These are phyloP conservation scores for Diarsia rubi DNA, from an alignment of 2,888 invertebrate genomes.

Conservation along the genomic window DNA sequence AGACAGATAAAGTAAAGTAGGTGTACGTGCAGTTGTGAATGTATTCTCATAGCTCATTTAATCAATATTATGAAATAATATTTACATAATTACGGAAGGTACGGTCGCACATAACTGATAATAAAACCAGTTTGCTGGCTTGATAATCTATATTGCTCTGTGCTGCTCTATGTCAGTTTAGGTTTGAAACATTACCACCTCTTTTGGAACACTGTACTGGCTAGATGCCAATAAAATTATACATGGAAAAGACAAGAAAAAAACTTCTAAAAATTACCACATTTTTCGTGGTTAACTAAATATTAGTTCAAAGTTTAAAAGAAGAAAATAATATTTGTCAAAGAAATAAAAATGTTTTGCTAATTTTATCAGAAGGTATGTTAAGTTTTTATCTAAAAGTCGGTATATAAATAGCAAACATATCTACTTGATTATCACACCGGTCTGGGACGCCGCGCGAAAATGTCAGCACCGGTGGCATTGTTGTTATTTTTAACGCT, in stretches of 20 bases:
- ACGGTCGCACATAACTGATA: neutral
- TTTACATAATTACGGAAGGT: neutral
- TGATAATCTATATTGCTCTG: neutral
- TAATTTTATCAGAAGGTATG: neutral
- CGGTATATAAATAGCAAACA: neutral
- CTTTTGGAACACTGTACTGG: neutral
- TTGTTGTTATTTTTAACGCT: conserved; percentile 31
- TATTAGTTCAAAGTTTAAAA: too few relatives aligned
- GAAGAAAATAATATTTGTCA: neutral
- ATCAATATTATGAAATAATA: conserved; percentile 2
- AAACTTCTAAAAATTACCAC: neutral
- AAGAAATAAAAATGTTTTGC: neutral
- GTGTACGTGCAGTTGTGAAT: too few relatives aligned
- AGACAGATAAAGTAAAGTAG: neutral
- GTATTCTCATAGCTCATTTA: too few relatives aligned
- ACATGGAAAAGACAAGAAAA: neutral
- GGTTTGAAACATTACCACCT: neutral
- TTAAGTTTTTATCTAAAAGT: neutral
- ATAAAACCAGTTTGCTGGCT: neutral
- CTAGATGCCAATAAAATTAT: neutral
- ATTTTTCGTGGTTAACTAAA: too few relatives aligned
- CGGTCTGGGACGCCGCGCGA: neutral
- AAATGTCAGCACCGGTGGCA: conserved; percentile 16
- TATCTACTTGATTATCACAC: neutral
- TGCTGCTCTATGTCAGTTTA: neutral